Percentiles rank a stretch among this genome's conserved stretches.
Conservation (phyloP, 2,888 invertebrate genomes). For the Keiferia lycopersicella region DNA sequence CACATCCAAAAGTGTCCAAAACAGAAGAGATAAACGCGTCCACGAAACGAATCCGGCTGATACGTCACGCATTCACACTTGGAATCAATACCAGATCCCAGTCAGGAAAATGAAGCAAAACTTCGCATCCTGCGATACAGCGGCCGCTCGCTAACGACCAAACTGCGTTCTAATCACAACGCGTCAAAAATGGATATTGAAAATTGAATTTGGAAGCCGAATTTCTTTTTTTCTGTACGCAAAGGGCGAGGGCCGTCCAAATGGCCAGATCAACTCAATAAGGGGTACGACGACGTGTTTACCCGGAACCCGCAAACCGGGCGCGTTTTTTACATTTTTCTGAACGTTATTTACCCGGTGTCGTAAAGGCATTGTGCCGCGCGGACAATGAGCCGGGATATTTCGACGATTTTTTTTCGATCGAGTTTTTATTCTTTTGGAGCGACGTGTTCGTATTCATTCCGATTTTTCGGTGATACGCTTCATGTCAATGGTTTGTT, state of each 20-base stretch:
- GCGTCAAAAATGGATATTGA: conserved; percentile 80
- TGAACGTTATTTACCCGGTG: conserved; percentile 77
- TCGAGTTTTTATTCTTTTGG: conserved; percentile 50
- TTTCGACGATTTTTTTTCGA: conserved; percentile 52
- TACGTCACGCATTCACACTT: conserved; percentile 42
- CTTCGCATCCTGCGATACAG: conserved; percentile 37
- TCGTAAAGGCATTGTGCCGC: conserved; percentile 77
- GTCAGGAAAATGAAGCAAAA: conserved; percentile 53
- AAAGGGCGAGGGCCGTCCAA: conserved; percentile 74
- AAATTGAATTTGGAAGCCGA: conserved; percentile 73
- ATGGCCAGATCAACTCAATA: conserved; percentile 80
- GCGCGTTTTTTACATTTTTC: conserved; percentile 73
- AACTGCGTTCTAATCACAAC: conserved; percentile 79
- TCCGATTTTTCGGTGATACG: conserved; percentile 58
- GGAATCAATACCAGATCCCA: conserved; percentile 49
- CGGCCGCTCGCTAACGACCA: conserved; percentile 64
- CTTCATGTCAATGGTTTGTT: conserved; percentile 39
- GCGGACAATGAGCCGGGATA: conserved; percentile 69
- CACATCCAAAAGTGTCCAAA: conserved; percentile 21
- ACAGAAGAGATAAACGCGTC: conserved; percentile 17
- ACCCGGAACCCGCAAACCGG: conserved; percentile 76
- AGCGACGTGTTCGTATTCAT: conserved; percentile 47
- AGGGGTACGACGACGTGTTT: conserved; percentile 76
- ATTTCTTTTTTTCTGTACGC: conserved; percentile 61
- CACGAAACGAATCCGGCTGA: conserved; percentile 25